These are phyloP conservation scores for Galeruca laticollis DNA, from an alignment of 2,888 invertebrate species.

Conservation along the genomic window DNA sequence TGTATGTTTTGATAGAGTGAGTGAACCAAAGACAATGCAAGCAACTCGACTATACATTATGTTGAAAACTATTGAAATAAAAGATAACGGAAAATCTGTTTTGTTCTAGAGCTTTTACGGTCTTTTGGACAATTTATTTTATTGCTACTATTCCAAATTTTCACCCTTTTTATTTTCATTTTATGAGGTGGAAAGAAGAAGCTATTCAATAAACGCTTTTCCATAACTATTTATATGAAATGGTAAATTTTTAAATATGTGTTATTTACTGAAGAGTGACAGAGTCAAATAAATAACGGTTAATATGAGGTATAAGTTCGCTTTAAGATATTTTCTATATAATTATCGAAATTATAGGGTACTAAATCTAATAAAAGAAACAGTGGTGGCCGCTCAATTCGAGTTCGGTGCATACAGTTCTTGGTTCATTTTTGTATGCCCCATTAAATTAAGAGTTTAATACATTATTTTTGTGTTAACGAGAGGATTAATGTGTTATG, in stretches of 20 bases:
- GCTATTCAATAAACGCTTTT: not conserved
- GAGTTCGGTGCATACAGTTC: no score
- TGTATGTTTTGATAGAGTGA: not conserved
- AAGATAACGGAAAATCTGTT: slow-evolving; percentile 13
- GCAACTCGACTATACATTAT: not conserved
- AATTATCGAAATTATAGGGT: no score
- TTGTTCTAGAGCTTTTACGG: no score
- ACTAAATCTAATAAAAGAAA: no score
- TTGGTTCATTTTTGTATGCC: no score
- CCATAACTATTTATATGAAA: not conserved
- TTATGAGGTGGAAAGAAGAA: slow-evolving; percentile 8
- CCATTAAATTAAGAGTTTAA: no score
- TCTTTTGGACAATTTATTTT: no score
- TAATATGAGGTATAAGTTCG: no score
- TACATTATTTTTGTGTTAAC: no score
- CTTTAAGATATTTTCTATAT: no score
- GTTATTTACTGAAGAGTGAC: not conserved
- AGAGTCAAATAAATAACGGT: not conserved
- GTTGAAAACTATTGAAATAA: slow-evolving; percentile 7
- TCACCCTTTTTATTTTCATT: slow-evolving; percentile 2
- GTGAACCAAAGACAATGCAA: not conserved
- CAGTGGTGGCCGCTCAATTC: no score
- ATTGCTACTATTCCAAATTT: slow-evolving; percentile 5
- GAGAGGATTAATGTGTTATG: no score
- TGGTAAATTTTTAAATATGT: not conserved